These are phyloP conservation scores for Naja naja DNA, from an alignment of 2,113 vertebrate species.

Conservation along the genomic window DNA sequence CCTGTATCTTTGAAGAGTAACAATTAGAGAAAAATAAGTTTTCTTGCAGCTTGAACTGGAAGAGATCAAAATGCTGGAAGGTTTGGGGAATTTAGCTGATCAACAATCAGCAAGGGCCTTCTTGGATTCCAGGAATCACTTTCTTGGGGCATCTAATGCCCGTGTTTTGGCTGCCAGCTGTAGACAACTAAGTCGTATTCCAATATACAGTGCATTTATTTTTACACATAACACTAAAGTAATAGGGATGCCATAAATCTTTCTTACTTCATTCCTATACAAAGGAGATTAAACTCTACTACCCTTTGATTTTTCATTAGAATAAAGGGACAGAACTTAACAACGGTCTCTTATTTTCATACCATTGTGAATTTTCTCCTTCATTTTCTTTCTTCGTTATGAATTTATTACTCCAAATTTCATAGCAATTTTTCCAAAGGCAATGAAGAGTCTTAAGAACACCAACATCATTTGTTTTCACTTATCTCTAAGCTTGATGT, in stretches of 20 bases:
- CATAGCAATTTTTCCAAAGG: neutral
- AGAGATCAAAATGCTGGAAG: neutral
- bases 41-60: neutral
- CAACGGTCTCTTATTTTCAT: neutral
- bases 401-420: neutral
- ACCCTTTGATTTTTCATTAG: neutral
- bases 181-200: neutral
- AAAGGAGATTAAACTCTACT: neutral
- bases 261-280: neutral
- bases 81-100: neutral
- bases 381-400: neutral
- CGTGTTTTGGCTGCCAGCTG: neutral
- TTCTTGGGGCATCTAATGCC: neutral
- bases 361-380: neutral
- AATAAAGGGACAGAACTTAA: neutral
- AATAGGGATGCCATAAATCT: neutral
- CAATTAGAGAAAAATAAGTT: neutral
- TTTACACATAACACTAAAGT: neutral
- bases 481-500: neutral
- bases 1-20: neutral
- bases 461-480: neutral
- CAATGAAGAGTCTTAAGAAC: constrained; percentile 2
- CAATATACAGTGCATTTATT: neutral
- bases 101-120: neutral
- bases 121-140: neutral